A percentile compares a stretch with the other conserved stretches of the same genome.
Conservation (phyloP, 2,113 vertebrate species). For the Cyanoramphus novaezelandiae region DNA sequence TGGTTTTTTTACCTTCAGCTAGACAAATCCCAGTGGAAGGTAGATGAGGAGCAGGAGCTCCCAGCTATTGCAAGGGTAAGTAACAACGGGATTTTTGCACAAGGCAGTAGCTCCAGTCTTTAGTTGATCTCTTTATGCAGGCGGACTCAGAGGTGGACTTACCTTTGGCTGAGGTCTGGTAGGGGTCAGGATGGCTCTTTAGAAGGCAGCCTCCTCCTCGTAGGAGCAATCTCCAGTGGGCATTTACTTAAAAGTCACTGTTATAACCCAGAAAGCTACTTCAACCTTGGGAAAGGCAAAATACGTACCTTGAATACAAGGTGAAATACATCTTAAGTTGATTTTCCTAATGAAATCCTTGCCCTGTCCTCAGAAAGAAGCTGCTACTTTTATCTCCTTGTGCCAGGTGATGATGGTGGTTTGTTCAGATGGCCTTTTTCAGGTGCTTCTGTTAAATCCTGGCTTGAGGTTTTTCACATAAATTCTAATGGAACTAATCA, state of each 20-base stretch:
- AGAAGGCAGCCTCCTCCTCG: not conserved
- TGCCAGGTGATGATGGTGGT: not conserved
- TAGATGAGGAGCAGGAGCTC: not conserved
- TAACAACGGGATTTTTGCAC: not conserved
- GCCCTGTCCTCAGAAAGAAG: not conserved
- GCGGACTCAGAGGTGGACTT: not conserved
- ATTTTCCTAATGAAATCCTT: not conserved
- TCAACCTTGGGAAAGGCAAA: not conserved
- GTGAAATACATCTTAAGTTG: not conserved
- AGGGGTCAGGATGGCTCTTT: not conserved
- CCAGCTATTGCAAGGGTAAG: fast-evolving
- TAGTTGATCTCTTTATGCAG: not conserved
- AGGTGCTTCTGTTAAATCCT: not conserved
- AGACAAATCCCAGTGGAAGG: not conserved
- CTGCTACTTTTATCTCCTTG: not conserved
- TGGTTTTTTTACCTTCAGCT: not conserved
- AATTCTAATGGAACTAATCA: not conserved
- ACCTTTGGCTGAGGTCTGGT: not conserved
- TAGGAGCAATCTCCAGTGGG: not conserved
- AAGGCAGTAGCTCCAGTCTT: not conserved
- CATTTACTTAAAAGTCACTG: not conserved
- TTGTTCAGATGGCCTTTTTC: not conserved
- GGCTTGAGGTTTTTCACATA: not conserved
- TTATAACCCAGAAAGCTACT: not conserved
- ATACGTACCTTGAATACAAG: not conserved